Conservation (phyloP, 2,888 invertebrate genomes). For the Tineola bisselliella region DNA sequence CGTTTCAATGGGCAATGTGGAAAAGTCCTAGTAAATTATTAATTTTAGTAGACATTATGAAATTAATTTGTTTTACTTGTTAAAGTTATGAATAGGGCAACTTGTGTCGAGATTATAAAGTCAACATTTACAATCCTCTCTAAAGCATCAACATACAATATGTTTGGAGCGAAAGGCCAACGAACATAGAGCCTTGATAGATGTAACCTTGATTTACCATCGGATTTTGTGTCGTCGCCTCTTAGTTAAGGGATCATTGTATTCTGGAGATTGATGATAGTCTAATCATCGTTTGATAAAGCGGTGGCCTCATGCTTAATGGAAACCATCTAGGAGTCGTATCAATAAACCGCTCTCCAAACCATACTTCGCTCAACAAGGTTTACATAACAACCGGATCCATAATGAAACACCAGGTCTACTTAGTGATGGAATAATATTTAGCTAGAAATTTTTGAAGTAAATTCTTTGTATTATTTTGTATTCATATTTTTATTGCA, state of each 20-base stretch:
- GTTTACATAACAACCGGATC: too few species aligned
- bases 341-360: too few species aligned
- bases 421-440: too few species aligned
- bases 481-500: too few species aligned
- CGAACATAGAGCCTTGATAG: conserved; percentile 8
- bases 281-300: conserved; percentile 39
- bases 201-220: conserved; percentile 8
- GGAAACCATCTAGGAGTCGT: conserved; percentile 6
- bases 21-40: too few species aligned
- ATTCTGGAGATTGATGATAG: conserved; percentile 46
- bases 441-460: too few species aligned
- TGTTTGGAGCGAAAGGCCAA: conserved; percentile 9
- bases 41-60: background rate
- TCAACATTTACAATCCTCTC: background rate
- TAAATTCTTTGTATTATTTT: too few species aligned
- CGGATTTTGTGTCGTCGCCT: conserved; percentile 36
- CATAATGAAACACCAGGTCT: too few species aligned
- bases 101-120: background rate
- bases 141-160: background rate
- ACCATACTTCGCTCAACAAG: too few species aligned
- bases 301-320: conserved; percentile 16
- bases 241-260: conserved; percentile 55
- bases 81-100: background rate
- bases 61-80: background rate
- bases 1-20: too few species aligned